Percentiles rank a stretch among this genome's conserved stretches.
These are phyloP conservation scores for Linnaemya vulpina DNA, from an alignment of 2,888 invertebrate species.

Conservation along the genomic window DNA sequence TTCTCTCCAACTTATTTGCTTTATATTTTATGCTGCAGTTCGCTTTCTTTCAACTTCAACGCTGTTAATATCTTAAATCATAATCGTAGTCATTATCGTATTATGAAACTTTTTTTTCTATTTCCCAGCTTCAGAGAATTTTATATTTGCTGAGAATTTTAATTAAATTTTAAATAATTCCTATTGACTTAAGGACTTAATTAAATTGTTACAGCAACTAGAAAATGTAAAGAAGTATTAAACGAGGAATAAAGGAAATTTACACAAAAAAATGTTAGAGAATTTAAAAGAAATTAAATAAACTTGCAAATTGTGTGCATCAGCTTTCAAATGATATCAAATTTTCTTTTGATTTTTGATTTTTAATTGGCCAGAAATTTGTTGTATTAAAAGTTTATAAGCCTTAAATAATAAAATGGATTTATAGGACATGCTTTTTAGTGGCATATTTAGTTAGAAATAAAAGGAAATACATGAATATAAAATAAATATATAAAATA, in stretches of 20 bases:
- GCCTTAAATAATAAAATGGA: too few relatives aligned
- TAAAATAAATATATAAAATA: too few relatives aligned
- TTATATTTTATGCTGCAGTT: conserved; percentile 28
- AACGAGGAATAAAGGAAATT: not conserved
- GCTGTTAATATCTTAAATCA: conserved; percentile 47
- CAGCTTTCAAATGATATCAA: not conserved
- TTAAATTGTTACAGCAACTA: conserved; percentile 36
- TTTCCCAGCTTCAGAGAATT: not conserved
- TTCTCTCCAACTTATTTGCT: conserved; percentile 22
- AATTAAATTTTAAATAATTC: conserved; percentile 69
- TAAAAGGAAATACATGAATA: too few relatives aligned
- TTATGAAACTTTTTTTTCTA: conserved; percentile 29
- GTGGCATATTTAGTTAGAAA: too few relatives aligned
- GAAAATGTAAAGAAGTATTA: not conserved
- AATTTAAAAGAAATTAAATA: not conserved
- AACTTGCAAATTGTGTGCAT: not conserved
- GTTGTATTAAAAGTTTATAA: not conserved
- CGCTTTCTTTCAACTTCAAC: not conserved
- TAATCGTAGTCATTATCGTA: conserved; percentile 55
- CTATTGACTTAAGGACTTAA: conserved; percentile 63
- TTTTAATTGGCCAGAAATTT: not conserved
- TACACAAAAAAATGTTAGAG: not conserved
- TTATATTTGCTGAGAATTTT: conserved; percentile 47
- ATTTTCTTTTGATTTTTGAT: too few relatives aligned
- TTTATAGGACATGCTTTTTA: too few relatives aligned